Evolutionary conservation across 1,140 invertebrate genomes (phyloP).

Genomic region (Drosophila pruinosa): DNA sequence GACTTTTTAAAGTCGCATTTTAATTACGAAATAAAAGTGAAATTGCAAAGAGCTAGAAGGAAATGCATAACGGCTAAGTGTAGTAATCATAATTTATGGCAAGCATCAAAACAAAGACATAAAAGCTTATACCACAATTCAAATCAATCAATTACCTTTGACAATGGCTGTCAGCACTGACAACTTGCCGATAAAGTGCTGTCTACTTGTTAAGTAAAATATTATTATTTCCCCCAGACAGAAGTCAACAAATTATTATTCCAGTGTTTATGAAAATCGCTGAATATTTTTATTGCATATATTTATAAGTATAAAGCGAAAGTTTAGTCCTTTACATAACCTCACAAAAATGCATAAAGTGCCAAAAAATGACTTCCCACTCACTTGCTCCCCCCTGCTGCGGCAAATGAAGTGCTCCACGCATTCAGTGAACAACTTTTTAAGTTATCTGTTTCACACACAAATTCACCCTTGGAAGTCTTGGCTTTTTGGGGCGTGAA

Average conservation of each 20-base stretch:
- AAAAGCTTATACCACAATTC: background rate
- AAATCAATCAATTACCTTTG: background rate
- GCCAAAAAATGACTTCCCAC: background rate
- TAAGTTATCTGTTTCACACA: constrained; percentile 5
- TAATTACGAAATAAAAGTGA: constrained; percentile 19
- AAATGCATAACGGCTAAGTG: no score
- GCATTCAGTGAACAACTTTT: background rate
- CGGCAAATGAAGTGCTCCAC: background rate
- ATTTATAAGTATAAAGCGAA: no score
- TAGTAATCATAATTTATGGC: no score
- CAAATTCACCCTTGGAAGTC: background rate
- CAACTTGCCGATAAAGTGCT: background rate
- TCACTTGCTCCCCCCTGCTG: background rate
- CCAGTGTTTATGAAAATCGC: no score
- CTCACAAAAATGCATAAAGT: background rate
- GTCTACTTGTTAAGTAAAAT: no score
- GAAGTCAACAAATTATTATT: no score
- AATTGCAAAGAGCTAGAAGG: no score
- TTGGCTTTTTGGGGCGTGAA: background rate
- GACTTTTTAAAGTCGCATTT: constrained; percentile 1
- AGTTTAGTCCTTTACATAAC: no score
- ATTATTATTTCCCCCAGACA: no score
- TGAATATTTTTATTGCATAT: no score
- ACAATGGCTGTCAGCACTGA: background rate
- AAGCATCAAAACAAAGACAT: background rate